These are phyloP conservation scores for Drosophila orena DNA, from an alignment of 1,140 invertebrate genomes.

Conservation along the genomic window DNA sequence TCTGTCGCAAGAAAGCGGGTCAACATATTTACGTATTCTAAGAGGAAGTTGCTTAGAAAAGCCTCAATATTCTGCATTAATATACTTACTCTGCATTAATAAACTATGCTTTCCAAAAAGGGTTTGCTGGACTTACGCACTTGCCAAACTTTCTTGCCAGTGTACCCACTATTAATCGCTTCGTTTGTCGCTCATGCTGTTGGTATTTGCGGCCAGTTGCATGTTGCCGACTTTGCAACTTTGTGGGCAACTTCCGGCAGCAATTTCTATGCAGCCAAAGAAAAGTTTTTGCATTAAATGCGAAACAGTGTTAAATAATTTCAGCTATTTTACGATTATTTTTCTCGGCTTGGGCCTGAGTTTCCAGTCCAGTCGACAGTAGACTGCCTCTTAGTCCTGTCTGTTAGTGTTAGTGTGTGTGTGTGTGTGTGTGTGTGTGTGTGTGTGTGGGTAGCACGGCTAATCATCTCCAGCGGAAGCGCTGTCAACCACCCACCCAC, in stretches of 20 bases:
- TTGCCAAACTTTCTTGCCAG: background rate
- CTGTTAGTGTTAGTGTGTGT: background rate
- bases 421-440: background rate
- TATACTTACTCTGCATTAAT: background rate
- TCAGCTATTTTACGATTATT: constrained; percentile 72
- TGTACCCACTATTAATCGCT: constrained; percentile 64
- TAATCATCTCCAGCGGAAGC: constrained; percentile 68
- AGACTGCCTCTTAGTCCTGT: background rate
- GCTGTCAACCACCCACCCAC: constrained; percentile 11
- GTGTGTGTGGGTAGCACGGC: constrained; percentile 16
- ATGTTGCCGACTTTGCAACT: constrained; percentile 63
- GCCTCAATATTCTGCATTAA: too few species aligned
- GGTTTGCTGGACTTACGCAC: background rate
- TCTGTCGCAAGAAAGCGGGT: too few species aligned
- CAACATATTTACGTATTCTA: too few species aligned
- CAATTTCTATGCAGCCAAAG: constrained; percentile 55
- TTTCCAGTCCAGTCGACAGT: constrained; percentile 15
- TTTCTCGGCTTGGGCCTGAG: constrained; percentile 43
- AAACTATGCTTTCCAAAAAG: background rate
- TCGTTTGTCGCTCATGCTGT: constrained; percentile 54
- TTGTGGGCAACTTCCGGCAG: constrained; percentile 72
- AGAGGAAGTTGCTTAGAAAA: too few species aligned
- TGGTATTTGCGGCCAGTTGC: constrained; percentile 27
- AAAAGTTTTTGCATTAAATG: constrained; percentile 79
- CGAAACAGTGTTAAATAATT: constrained; percentile 82